Conservation (phyloP, 35 echinoderm and acorn worm genomes). For the Heliocidaris tuberculata region DNA sequence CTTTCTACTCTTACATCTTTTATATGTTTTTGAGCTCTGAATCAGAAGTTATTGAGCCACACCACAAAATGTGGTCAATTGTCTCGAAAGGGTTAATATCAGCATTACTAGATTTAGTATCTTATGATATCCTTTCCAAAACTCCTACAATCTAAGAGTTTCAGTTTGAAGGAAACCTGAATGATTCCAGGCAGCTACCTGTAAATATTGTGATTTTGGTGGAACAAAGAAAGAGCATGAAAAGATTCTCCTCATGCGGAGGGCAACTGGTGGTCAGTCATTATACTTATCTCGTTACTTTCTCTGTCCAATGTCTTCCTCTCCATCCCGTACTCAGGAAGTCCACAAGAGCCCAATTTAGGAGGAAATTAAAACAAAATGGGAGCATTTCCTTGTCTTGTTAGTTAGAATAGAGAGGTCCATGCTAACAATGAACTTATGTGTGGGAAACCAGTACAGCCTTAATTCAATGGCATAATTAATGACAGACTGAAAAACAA, state of each 20-base stretch:
- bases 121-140: too few species aligned
- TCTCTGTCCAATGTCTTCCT: neutral
- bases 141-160: too few species aligned
- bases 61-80: too few species aligned
- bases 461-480: neutral
- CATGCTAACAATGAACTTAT: neutral
- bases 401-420: neutral
- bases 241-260: neutral
- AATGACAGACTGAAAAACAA: neutral
- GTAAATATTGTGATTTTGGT: neutral
- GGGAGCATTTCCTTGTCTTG: constrained; percentile 25
- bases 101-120: too few species aligned
- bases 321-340: neutral
- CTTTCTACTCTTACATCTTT: too few species aligned
- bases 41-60: too few species aligned
- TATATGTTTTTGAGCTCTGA: too few species aligned
- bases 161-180: too few species aligned
- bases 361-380: constrained; percentile 45
- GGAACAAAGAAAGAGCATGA: neutral
- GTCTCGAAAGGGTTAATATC: too few species aligned
- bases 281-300: neutral
- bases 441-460: neutral
- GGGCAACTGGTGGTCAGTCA: neutral
- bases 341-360: constrained; percentile 21
- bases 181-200: neutral